Evolutionary conservation across 92 coral and sea anemone genomes (phyloP), one percentile per base, ranked within the genome.

Genomic region (Micromussa lordhowensis): DNA sequence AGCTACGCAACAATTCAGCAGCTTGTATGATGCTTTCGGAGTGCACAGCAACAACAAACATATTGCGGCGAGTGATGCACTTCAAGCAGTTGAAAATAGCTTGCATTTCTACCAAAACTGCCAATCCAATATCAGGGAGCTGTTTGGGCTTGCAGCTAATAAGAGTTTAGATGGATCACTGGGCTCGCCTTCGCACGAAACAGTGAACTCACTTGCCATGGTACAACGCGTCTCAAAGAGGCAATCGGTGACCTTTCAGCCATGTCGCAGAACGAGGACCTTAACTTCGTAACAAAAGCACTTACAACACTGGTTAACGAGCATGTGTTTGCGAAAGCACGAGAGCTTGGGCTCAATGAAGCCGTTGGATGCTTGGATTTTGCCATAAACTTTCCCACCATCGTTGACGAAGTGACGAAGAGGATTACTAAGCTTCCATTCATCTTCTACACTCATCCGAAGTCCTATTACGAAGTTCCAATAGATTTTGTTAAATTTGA

Each of bases 281-380:
- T 79, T 79, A 68, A 87, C 61, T 30, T 87, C 34, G 71, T 80
- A 78, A 87, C 91, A 54, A 87, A 87, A 71, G 86, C 82, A 81
- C 75, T 81, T 49, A 59, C 91, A 81, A 80, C 91, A 70, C 81
- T 53, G 75, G 74, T 88, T 88, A 88, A 88, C 80, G 91, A 88
- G 54, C 81, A 88, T 55, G 58, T 88, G 81, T 88, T 81, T 73
- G 91, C 87, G 75, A 88, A 88, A 74, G 91, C 82, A 81, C 91
- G 91, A 55, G 87, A 88, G 82, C 76, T 71, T 74, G 86, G 77
- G 76, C 34, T 88, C 75, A 88, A 88, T 76, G 88, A 83, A 76
- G 92, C 92, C 29, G 92, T 82, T 83, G 84, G 92, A 55, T 83
- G 81, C 74, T 84, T 83, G 75, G 88, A 89, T 69, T 89, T 89